Conservation (phyloP, 2,797 vertebrate species). For the Nannoperca australis region DNA sequence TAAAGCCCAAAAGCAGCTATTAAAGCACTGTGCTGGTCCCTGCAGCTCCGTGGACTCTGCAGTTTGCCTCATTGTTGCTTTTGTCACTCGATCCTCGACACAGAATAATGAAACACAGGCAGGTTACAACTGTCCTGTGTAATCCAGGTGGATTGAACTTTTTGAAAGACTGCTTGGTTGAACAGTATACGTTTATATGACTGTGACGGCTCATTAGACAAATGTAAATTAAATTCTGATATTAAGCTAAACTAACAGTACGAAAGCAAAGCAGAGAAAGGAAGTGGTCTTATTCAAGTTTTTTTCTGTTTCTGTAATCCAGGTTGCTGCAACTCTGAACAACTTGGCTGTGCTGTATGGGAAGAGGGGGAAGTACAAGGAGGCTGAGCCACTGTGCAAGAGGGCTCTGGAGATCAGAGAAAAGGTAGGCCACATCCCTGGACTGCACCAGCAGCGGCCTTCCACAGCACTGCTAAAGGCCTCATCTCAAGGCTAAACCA, state of each 20-base stretch:
- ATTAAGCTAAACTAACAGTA: slow-evolving; percentile 1
- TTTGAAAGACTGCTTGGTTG: neutral
- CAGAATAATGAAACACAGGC: slow-evolving; percentile 26
- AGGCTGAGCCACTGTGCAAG: slow-evolving; percentile 97
- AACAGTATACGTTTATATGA: neutral
- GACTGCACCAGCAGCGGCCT: slow-evolving; percentile 15
- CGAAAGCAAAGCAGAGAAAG: neutral
- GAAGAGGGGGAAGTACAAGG: slow-evolving; percentile 97
- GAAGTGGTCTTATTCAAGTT: neutral
- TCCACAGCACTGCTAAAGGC: slow-evolving; percentile 23
- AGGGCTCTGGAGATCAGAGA: slow-evolving; percentile 98
- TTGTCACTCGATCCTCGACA: slow-evolving; percentile 14
- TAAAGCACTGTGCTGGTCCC: neutral
- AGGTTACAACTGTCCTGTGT: neutral
- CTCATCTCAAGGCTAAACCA: slow-evolving; percentile 32
- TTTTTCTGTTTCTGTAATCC: slow-evolving; percentile 38
- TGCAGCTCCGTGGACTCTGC: slow-evolving; percentile 19
- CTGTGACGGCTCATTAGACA: neutral
- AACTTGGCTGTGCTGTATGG: slow-evolving; percentile 98
- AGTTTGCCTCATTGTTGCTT: neutral
- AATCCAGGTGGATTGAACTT: slow-evolving; percentile 1
- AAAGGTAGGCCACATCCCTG: slow-evolving; percentile 86
- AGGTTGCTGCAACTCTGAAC: slow-evolving; percentile 98
- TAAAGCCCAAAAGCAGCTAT: slow-evolving; percentile 29
- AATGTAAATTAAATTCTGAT: neutral